Base-by-base conservation (phyloP, 2,797 vertebrate species). In the Rhabdomys pumilio region DNA sequence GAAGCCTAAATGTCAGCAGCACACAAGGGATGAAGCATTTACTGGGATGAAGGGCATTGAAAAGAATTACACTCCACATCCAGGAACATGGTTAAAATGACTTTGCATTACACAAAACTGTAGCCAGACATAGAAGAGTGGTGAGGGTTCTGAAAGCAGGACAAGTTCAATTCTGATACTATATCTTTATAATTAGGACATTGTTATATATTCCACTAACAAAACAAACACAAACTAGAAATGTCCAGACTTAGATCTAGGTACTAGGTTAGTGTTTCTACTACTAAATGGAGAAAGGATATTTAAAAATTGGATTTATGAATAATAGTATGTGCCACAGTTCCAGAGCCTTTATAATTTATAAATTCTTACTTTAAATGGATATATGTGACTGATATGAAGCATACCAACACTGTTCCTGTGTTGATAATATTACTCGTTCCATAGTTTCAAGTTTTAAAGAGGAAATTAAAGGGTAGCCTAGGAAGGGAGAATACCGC, bases 241-340 rank as follows among this genome's bases (percentile, higher is more conserved):
- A 81, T 79, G 79, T n/a, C 13, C 29, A 93, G 57, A 6, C 12
- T 34, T 67, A 61, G 11, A 1, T 88, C 31, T 76, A 83, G 34
- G 11, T 85, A 17, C 14, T 65, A 34, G 34, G 20, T 87, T 93
- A 63, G 22, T 50, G n/a, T 75, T 96, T 84, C 26, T 84, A 41
- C 47, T 76, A 50, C 38, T 24, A 95, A 92, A 41, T 89, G 34
- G 69, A 44, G 73, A 90, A 73, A 0, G 34, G 4, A 9, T 83
- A 22, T 38, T 75, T 88, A 80, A 67, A 65, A 79, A 41, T 90
- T 94, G 44, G 85, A 87, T 89, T 76, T 9, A 87, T 81, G 31
- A n/a, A 41, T 94, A 55, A 65, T 47, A 80, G 38, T 44, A 77
- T 65, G 92, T 95, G 87, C 22, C 41, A 93, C 69, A 88, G 50